Base-by-base conservation (phyloP, 2,113 vertebrate genomes). In the Theropithecus gelada region DNA sequence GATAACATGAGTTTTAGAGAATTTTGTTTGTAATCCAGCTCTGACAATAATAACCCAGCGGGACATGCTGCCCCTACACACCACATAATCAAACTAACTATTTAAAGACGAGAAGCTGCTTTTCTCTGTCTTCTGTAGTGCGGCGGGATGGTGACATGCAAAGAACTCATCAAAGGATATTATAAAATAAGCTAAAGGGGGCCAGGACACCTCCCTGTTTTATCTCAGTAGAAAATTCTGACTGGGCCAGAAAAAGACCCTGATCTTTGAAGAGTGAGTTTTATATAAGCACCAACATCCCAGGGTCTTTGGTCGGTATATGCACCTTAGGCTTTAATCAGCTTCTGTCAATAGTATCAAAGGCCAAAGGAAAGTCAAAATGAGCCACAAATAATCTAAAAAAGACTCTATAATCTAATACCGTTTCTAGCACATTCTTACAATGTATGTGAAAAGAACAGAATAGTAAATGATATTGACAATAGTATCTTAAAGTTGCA, bases 341-440 rank as follows among this genome's bases (percentile, higher is more conserved):
- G 35, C 25, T 61, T 72, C 70, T 91, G 68, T 25, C 48, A 40
- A 57, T 1, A 55, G 87, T 70, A 32, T 43, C 10, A 55, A 80
- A 89, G 92, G 43, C 30, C 30, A 86, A 70, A 85, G 57, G 70
- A 90, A 79, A 30, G 38, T 87, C 61, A 80, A 66, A 66, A 75
- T 5, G 7, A 93, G 88, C 17, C 66, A 66, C 27, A n/a, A 84
- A 72, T 88, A 85, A 66, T 80, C 59, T 50, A 68, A 22, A 64
- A 64, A 64, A 64, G 27, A 64, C 61, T n/a, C n/a, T n/a, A 32
- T 30, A 64, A 64, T 80, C 59, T 50, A 68, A 22, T n/a, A 50
- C 38, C 59, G 61, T 57, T 86, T 97, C 45, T 66, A 85, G 75
- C 10, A 86, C 66, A 86, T 80, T 82, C 87, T 96, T 81, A 57